Conservation (phyloP, 2,113 vertebrate species). For the Nothobranchius kuhntae region DNA sequence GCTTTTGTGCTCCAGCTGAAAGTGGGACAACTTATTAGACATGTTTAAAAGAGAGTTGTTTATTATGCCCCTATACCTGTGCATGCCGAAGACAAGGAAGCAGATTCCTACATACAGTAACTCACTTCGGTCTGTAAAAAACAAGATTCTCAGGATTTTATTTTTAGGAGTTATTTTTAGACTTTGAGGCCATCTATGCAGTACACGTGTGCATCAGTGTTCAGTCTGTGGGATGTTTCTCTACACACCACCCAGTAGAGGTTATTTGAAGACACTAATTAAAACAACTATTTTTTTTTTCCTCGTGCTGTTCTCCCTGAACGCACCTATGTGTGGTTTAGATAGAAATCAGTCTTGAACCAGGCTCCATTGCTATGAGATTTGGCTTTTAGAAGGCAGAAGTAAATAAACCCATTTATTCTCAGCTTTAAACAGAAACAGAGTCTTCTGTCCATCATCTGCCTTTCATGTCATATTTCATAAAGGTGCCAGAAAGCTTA, state of each 20-base stretch:
- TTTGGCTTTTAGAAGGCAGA: no score
- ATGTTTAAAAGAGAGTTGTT: constrained; percentile 35
- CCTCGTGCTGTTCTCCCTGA: constrained; percentile 29
- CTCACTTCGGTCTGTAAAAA: constrained; percentile 17
- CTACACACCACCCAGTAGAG: neutral
- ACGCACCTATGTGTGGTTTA: constrained; percentile 28
- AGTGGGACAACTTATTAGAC: constrained; percentile 25
- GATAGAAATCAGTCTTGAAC: constrained; percentile 34
- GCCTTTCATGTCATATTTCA: no score
- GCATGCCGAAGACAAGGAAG: constrained; percentile 46
- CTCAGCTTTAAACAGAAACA: no score
- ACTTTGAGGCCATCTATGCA: constrained; percentile 8
- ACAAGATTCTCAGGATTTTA: constrained; percentile 21
- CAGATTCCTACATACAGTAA: constrained; percentile 31
- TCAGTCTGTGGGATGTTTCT: constrained; percentile 1
- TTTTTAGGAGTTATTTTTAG: constrained; percentile 7
- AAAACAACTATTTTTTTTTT: constrained; percentile 9
- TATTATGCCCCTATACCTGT: constrained; percentile 37
- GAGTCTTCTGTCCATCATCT: no score
- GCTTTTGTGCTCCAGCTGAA: constrained; percentile 22
- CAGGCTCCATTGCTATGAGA: constrained; percentile 24
- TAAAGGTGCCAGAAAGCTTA: no score
- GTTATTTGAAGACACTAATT: constrained; percentile 20
- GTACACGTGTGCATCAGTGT: neutral
- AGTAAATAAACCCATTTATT: no score